Base-by-base conservation (phyloP, 2,888 invertebrate species). In the Amblyteles armatorius region DNA sequence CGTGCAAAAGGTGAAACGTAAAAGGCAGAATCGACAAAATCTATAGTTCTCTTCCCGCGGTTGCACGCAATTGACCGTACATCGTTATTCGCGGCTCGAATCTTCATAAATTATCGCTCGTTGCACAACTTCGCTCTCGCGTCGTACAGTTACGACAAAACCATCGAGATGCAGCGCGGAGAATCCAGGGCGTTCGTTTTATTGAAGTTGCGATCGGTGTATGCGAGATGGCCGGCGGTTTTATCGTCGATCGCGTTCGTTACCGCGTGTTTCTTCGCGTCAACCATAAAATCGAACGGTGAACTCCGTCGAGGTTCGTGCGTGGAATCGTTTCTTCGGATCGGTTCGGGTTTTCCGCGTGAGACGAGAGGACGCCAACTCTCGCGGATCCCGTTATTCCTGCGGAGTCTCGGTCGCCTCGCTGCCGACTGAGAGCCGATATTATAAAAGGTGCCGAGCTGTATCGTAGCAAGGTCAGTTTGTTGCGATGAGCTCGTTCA, bases 281-380 rank as follows among this genome's bases (percentile, higher is more conserved):
- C 60, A 73, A 57, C 82, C 16, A 85, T 79, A 79, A 85, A 85
- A 85, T 79, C 79, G 67, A 85, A 85, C 84, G 82, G 84, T 85
- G 63, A 79, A 82, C 65, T 76, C 69, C 40, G 36, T 67, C 22
- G 52, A 29, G 26, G 69, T 71, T 78, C 81, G 84, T 84, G 84
- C 44, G 72, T 67, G 69, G 84, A 79, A 84, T 84, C 68, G 52
- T 68, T 81, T 84, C 60, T 29, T 74, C 73, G 73, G 13, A 13
- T 63, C 13, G 33, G 6, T 44, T 33, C 29, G 48, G 19, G 50
- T 65, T 74, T 65, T 40, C 33, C 63, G 29, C 63, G 68, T 50
- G 76, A 67, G 52, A 77, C 69, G 50, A 52, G 57, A 44, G 52
- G 33, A 52, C 71, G 29, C 65, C 40, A 19, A 68, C 55, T 63